Conservation (phyloP, 2,797 vertebrate species). For the Cossypha heuglini region DNA sequence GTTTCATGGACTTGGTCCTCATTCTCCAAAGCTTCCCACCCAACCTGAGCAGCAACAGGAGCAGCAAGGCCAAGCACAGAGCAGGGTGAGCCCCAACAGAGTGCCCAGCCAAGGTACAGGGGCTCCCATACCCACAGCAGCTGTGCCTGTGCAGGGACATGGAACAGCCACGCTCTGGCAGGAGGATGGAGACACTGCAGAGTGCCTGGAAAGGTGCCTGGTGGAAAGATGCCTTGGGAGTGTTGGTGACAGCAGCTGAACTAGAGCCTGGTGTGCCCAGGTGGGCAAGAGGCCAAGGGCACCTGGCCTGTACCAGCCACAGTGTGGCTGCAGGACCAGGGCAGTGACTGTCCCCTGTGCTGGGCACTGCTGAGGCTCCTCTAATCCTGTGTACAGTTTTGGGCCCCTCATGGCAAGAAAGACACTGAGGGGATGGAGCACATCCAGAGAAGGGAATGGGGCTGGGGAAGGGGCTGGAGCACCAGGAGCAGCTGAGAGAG, state of each 20-base stretch:
- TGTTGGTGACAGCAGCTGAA: not conserved
- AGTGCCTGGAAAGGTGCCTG: not conserved
- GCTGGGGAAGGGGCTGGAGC: not conserved
- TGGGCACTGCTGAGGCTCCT: not conserved
- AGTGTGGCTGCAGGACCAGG: not conserved
- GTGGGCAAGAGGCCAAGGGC: not conserved
- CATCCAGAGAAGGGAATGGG: not conserved
- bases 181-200: not conserved
- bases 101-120: not conserved
- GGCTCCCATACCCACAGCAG: fast-evolving
- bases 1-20: not conserved
- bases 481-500: not conserved
- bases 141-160: not conserved
- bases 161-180: not conserved
- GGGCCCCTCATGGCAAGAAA: not conserved
- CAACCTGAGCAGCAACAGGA: not conserved
- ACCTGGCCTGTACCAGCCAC: not conserved
- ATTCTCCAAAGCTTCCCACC: not conserved
- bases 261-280: not conserved
- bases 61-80: fast-evolving
- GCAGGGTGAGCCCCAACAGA: fast-evolving
- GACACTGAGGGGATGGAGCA: fast-evolving
- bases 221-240: not conserved
- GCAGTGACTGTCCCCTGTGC: not conserved
- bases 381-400: not conserved